Conservation (phyloP, 2,113 vertebrate genomes). For the Centropus unirufus region DNA sequence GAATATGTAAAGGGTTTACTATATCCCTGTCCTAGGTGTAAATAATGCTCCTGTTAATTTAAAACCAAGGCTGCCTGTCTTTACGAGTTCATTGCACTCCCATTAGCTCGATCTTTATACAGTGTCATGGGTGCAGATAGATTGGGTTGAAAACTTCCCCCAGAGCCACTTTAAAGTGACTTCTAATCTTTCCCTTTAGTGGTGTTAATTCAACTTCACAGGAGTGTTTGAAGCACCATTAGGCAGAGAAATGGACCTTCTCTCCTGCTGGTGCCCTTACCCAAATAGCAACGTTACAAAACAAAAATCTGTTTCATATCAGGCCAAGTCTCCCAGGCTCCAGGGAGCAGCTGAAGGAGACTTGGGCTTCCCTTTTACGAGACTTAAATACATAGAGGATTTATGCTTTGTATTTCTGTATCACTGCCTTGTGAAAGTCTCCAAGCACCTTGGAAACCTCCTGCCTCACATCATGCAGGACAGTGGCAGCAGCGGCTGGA, state of each 20-base stretch:
- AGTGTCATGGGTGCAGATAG: constrained; percentile 37
- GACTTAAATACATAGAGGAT: not conserved
- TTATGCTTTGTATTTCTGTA: not conserved
- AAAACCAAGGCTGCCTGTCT: constrained; percentile 32
- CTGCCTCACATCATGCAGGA: not conserved
- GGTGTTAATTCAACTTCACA: constrained; percentile 53
- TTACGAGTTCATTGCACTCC: constrained; percentile 39
- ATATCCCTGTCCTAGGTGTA: not conserved
- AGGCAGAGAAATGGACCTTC: constrained; percentile 66
- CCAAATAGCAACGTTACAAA: not conserved
- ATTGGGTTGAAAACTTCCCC: constrained; percentile 33
- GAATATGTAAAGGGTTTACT: not conserved
- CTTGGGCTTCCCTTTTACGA: not conserved
- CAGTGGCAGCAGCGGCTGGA: not conserved
- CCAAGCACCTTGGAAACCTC: not conserved
- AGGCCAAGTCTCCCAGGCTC: not conserved
- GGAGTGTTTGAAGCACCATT: constrained; percentile 50
- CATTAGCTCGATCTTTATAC: constrained; percentile 33
- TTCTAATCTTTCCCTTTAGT: constrained; percentile 63
- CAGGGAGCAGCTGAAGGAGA: not conserved
- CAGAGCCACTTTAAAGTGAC: constrained; percentile 45
- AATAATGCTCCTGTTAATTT: constrained; percentile 62
- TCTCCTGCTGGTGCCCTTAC: constrained; percentile 44
- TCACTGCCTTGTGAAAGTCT: not conserved
- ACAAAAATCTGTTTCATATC: not conserved